Conservation (phyloP, 2,797 vertebrate genomes). For the Thalassophryne amazonica region DNA sequence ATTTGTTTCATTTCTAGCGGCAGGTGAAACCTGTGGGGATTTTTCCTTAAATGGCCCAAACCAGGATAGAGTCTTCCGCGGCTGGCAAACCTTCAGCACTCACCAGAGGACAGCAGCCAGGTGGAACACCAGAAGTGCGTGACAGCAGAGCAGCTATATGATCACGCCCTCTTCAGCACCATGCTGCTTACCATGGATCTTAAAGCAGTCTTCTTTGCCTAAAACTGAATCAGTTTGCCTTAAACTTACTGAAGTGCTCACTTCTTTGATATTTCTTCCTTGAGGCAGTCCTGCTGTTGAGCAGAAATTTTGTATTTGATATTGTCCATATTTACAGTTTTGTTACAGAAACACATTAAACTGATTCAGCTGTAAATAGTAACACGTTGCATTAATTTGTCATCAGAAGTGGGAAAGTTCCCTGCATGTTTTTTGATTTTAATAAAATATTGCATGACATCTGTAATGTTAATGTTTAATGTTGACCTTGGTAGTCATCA, state of each 20-base stretch:
- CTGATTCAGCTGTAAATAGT: too few relatives aligned
- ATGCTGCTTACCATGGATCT: slow-evolving; percentile 91
- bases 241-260: slow-evolving; percentile 43
- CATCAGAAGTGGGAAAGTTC: too few relatives aligned
- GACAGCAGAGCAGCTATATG: slow-evolving; percentile 84
- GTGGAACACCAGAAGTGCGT: slow-evolving; percentile 88
- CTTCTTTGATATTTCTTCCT: slow-evolving; percentile 14
- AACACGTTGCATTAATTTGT: too few relatives aligned
- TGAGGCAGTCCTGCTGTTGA: slow-evolving; percentile 17
- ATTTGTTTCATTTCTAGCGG: slow-evolving; percentile 79
- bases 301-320: slow-evolving; percentile 5
- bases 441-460: too few relatives aligned
- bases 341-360: too few relatives aligned
- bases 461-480: too few relatives aligned
- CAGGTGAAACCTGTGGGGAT: slow-evolving; percentile 84
- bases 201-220: slow-evolving; percentile 60
- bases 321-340: too few relatives aligned
- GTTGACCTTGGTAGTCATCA: too few relatives aligned
- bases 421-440: too few relatives aligned
- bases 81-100: slow-evolving; percentile 82
- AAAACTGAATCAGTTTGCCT: slow-evolving; percentile 49
- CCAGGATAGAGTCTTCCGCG: slow-evolving; percentile 55
- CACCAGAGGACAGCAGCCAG: slow-evolving; percentile 85
- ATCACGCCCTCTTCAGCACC: slow-evolving; percentile 84
- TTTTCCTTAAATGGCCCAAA: slow-evolving; percentile 78